A percentile compares a stretch with the other conserved stretches of the same genome.
Conservation (phyloP, 2,797 vertebrate genomes). For the Dryobates pubescens region DNA sequence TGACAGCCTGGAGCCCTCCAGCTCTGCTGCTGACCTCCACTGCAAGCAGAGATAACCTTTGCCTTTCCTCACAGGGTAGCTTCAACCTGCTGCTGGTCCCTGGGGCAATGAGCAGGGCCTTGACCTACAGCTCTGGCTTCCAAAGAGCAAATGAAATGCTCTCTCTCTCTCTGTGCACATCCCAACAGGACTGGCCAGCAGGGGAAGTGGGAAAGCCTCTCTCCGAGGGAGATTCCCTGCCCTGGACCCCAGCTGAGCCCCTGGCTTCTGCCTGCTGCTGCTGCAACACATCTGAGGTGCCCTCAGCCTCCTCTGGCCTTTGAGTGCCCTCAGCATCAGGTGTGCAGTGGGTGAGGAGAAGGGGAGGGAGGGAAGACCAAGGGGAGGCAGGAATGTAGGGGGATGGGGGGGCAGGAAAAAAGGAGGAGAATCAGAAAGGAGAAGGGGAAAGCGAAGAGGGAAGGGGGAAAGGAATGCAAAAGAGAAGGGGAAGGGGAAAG, state of each 20-base stretch:
- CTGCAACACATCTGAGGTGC: not conserved
- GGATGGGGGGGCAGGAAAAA: too few species aligned
- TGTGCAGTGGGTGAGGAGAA: not conserved
- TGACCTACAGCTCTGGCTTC: constrained; percentile 48
- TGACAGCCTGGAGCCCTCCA: constrained; percentile 36
- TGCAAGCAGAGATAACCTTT: constrained; percentile 34
- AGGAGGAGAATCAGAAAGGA: fast-evolving
- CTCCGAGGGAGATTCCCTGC: not conserved
- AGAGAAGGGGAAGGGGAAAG: not conserved
- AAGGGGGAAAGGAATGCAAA: fast-evolving
- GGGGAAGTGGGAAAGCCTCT: constrained; percentile 36
- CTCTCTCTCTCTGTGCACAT: constrained; percentile 40
- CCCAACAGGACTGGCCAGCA: not conserved
- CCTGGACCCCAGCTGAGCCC: not conserved
- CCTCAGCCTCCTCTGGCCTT: not conserved
- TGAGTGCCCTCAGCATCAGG: not conserved
- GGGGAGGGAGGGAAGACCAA: not conserved
- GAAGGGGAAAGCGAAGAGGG: fast-evolving
- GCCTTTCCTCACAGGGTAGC: constrained; percentile 21
- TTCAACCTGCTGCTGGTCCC: constrained; percentile 30
- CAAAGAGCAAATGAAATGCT: constrained; percentile 56
- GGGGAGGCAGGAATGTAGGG: not conserved
- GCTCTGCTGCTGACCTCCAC: constrained; percentile 26
- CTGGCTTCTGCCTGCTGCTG: not conserved
- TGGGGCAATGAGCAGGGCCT: constrained; percentile 32